Conservation (phyloP, 2,797 vertebrate genomes). For the Mus caroli region DNA sequence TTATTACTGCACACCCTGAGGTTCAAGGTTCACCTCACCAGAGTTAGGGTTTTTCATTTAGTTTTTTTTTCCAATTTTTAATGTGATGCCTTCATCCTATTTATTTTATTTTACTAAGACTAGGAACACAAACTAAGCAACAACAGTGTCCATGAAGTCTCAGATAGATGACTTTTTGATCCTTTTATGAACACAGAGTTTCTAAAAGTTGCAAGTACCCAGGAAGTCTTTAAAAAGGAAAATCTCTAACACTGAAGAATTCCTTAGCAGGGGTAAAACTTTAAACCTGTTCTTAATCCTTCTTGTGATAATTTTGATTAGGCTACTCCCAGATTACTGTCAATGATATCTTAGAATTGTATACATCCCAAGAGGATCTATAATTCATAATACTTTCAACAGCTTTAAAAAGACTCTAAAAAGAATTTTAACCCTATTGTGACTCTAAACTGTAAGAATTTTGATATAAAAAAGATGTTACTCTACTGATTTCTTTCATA, state of each 20-base stretch:
- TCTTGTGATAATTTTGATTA: constrained; percentile 55
- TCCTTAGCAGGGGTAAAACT: constrained; percentile 30
- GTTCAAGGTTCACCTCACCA: constrained; percentile 61
- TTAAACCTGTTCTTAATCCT: constrained; percentile 23
- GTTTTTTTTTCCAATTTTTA: neutral
- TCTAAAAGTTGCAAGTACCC: neutral
- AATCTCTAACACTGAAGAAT: constrained; percentile 38
- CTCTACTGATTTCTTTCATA: constrained; percentile 9
- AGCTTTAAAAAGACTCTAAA: neutral
- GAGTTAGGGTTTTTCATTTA: constrained; percentile 52
- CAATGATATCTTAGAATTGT: constrained; percentile 56
- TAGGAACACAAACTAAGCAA: constrained; percentile 59
- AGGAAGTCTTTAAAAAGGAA: constrained; percentile 44
- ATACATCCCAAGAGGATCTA: constrained; percentile 3
- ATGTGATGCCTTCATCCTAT: constrained; percentile 13
- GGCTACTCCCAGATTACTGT: neutral
- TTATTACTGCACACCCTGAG: constrained; percentile 9
- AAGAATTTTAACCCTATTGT: neutral
- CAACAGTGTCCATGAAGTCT: neutral
- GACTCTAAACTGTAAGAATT: constrained; percentile 17
- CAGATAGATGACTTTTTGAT: neutral
- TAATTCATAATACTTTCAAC: neutral
- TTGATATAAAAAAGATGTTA: constrained; percentile 51
- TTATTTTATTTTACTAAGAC: neutral
- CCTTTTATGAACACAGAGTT: constrained; percentile 15